Evolutionary conservation across 2,113 vertebrate species (phyloP), one percentile per base, ranked within the genome.

Genomic region (Excalfactoria chinensis): DNA sequence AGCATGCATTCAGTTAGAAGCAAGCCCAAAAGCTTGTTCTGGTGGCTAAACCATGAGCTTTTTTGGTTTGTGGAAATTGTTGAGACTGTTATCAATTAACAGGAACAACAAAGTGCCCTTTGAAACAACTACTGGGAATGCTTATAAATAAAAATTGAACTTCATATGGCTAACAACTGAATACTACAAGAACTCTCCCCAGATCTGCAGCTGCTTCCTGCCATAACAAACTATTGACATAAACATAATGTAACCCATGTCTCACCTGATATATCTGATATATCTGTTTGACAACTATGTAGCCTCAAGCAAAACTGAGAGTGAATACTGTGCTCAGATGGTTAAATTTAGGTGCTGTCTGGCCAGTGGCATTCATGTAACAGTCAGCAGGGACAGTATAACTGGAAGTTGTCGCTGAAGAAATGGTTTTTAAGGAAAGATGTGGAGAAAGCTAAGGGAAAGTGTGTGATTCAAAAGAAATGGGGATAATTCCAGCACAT

Each of bases 281-380:
- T 75, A 48, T 30, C 53, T 22, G 6, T 74, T 68, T 75, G 30
- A 79, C 70, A 85, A 20, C 41, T 93, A n/a, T 28, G 1, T 3
- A 87, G 53, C 43, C 67, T 91, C 8, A 4, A 75, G 53, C 13
- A 76, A 76, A 87, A 85, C 20, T 0, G 0, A 60, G 58, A 79
- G 20, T 43, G 22, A 75, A 87, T 40, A 28, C 22, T 69, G 25
- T 82, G 46, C 37, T 46, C 37, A 81, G 37, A 49, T 32, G 28
- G 81, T 84, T 93, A 79, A 69, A 85, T 85, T 87, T 64, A 75
- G 40, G 62, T 71, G 20, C 66, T 87, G 10, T 72, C 25, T 88
- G 43, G 43, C 44, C 56, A 37, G 49, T 60, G 53, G 37, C 40
- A 30, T 82, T 83, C 55, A 73, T 12, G 76, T 68, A 44, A 90